Evolutionary conservation across 2,888 invertebrate genomes (phyloP), one percentile per base, ranked within the genome.

Genomic region (Cephalotes varians): DNA sequence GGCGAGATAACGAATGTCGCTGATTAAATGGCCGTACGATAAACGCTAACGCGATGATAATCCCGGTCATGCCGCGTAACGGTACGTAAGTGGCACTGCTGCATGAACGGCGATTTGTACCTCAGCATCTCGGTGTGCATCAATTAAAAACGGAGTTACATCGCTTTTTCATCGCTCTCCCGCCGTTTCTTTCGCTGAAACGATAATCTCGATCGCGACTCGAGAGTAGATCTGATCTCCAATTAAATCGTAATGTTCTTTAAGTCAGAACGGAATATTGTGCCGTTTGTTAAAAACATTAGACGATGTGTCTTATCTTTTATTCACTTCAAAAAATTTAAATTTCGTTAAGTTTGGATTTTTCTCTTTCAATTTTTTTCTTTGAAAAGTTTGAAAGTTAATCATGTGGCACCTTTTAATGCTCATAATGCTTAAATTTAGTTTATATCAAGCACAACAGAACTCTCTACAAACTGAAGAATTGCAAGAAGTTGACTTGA

Each of bases 61-160:
- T 86, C 81, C 86, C 34, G 44, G 21, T 28, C 58, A 51, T 82
- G 51, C 56, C 40, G 82, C 56, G 79, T 87, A 89, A 89, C 86
- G 89, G 86, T 87, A 89, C 74, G 51, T 88, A 88, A 88, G 81
- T 86, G 83, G 84, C 81, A 83, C 72, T 74, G 71, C 47, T 31
- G 51, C 73, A 73, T 31, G 72, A 67, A 65, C 21, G 67, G 44
- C 72, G 79, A 88, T 86, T 86, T 83, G 84, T 76, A 85, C 83
- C 80, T 73, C 77, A 82, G 81, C 28, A 58, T 37, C 40, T 82
- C 80, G 71, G 37, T 51, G 81, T 81, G 71, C 80, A 83, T 88
- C 83, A 83, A 71, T 77, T 83, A 84, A 83, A 87, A 65, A 76
- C 49, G 51, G 12, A 81, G 62, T 69, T 88, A 76, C 76, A 65